Evolutionary conservation across 2,113 vertebrate species (phyloP).

Genomic region (Datnioides undecimradiatus): DNA sequence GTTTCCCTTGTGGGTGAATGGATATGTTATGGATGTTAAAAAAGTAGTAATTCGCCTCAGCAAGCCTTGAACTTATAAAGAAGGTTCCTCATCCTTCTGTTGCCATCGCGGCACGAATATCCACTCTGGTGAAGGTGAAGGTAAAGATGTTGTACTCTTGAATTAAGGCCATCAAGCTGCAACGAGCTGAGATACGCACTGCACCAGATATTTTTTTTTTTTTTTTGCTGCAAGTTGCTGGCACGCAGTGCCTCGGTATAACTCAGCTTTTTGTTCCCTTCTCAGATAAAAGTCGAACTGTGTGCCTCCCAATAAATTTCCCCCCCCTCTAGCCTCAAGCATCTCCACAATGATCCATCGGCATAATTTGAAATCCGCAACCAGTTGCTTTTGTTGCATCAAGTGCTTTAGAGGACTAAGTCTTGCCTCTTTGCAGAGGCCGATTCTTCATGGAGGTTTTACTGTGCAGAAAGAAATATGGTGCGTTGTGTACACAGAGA

Average conservation of each 20-base stretch:
- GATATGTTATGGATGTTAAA: slow-evolving; percentile 13
- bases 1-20: slow-evolving; percentile 3
- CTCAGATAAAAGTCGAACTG: slow-evolving; percentile 27
- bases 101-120: slow-evolving; percentile 9
- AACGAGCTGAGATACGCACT: slow-evolving; percentile 41
- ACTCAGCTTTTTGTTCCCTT: slow-evolving; percentile 39
- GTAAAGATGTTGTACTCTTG: slow-evolving; percentile 18
- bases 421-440: slow-evolving; percentile 9
- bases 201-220: slow-evolving; percentile 47
- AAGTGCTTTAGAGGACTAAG: slow-evolving; percentile 29
- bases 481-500: slow-evolving; percentile 37
- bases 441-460: slow-evolving; percentile 60
- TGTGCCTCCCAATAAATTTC: slow-evolving; percentile 40
- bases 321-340: slow-evolving; percentile 21
- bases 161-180: neutral
- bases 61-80: neutral
- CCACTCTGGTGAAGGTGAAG: too few relatives aligned
- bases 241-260: slow-evolving; percentile 15
- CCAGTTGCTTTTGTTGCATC: slow-evolving; percentile 62
- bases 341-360: slow-evolving; percentile 48
- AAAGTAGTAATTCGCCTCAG: neutral
- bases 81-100: neutral
- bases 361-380: slow-evolving; percentile 45
- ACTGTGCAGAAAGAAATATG: slow-evolving; percentile 49
- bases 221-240: slow-evolving; percentile 26